Conservation (phyloP, 1,140 invertebrate species). For the Hyles vespertilio region DNA sequence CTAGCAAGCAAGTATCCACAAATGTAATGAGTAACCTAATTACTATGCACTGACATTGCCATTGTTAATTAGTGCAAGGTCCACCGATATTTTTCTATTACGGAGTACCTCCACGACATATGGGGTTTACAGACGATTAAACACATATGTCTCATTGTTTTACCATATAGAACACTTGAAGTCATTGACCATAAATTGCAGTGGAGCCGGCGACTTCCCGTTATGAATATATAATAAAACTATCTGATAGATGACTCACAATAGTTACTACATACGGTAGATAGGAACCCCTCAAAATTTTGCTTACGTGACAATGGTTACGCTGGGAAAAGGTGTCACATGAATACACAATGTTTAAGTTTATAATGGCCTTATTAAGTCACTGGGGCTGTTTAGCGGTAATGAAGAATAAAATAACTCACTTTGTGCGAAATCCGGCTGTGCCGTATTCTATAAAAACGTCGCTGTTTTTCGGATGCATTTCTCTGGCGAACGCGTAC, state of each 20-base stretch:
- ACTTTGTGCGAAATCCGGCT: constrained; percentile 83
- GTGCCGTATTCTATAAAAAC: constrained; percentile 81
- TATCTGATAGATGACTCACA: constrained; percentile 60
- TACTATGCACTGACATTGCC: no score
- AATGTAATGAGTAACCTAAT: no score
- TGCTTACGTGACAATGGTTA: constrained; percentile 59
- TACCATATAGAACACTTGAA: constrained; percentile 31
- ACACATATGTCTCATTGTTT: constrained; percentile 17
- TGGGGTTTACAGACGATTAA: no score
- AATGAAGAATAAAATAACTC: constrained; percentile 53
- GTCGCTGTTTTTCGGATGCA: constrained; percentile 81
- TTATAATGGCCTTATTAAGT: constrained; percentile 18
- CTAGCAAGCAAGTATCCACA: no score
- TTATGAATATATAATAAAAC: constrained; percentile 48
- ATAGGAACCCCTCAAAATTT: constrained; percentile 10
- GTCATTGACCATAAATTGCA: constrained; percentile 56
- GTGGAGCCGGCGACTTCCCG: constrained; percentile 50
- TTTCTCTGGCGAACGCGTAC: constrained; percentile 84
- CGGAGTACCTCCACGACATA: no score
- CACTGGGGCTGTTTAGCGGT: constrained; percentile 11
- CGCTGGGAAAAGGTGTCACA: constrained; percentile 22
- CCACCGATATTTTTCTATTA: no score
- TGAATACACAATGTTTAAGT: constrained; percentile 14
- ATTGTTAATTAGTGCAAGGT: no score
- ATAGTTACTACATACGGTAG: constrained; percentile 21